Evolutionary conservation across 1,140 invertebrate genomes (phyloP), one percentile per base, ranked within the genome.

Genomic region (Pseudomyrmex cubaensis): DNA sequence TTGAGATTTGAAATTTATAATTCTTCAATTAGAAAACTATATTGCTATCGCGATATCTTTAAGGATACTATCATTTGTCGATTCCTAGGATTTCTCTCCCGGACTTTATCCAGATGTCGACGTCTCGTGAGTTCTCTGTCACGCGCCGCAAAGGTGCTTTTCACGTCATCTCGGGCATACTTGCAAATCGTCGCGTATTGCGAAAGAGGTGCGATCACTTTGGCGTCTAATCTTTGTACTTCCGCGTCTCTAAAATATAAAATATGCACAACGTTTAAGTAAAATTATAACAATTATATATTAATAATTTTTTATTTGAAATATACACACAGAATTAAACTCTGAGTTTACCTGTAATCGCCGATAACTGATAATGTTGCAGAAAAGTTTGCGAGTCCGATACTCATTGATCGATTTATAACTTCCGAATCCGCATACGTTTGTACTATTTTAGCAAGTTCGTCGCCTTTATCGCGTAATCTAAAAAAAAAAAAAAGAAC

Each of bases 161-260:
- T 97, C 0, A 97, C 93, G 91, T 97, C 96, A 66, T 97, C 96
- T 35, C 96, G 95, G 0, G 96, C 96, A 85, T 96, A 95, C 89
- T 97, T 97, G 87, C 97, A 97, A 78, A 97, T 96, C 4, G 94
- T 94, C 88, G 97, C 96, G 86, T 97, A 97, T 84, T 96, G 96
- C 7, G 95, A 95, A 73, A 97, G 92, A 73, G 97, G 95, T 25
- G 95, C 93, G 57, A 96, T 92, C 15, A 97, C 95, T 95, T 97
- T 97, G 1, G 95, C 93, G 90, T 97, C 96, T 61, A 97, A 91
- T 35, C 96, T 95, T 86, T 97, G 96, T 10, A 97, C 96, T 92
- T 96, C 94, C 2, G 96, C 95, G 91, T 97, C 96, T 88, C 94
- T 95, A 64, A 56, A 82, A 78, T 61, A 12, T 9, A 0, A 8